phyloP scores from a whole-genome alignment of 2,888 invertebrate genomes.

The Muscina levida region DNA sequence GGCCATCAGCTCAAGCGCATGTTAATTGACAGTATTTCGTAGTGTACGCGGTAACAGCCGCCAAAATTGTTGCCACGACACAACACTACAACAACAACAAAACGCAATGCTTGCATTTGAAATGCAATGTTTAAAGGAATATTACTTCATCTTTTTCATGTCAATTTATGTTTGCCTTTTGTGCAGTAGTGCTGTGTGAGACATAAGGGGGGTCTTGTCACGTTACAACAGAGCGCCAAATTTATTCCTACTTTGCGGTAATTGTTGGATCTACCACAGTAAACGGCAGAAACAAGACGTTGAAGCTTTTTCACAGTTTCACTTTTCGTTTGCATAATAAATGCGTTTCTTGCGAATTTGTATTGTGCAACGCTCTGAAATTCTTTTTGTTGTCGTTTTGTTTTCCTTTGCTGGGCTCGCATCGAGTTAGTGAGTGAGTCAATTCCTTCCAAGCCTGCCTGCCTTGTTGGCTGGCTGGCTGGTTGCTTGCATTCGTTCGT shows the following conservation, averaged over 20 bases:
- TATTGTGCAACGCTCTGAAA: constrained; percentile 18
- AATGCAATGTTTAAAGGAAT: constrained; percentile 29
- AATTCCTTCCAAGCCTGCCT: too few relatives aligned
- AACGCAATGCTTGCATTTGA: constrained; percentile 7
- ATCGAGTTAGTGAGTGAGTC: too few relatives aligned
- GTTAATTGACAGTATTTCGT: constrained; percentile 58
- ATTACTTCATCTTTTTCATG: constrained; percentile 29
- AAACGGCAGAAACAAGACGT: neutral
- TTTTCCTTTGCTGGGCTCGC: too few relatives aligned
- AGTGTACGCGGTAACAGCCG: neutral
- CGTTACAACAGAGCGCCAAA: neutral
- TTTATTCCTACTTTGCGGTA: constrained; percentile 8
- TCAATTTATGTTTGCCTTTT: constrained; percentile 18
- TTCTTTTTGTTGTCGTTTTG: too few relatives aligned
- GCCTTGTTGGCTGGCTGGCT: neutral
- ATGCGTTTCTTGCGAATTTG: constrained; percentile 48
- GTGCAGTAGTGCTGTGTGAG: too few relatives aligned
- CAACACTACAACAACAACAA: too few relatives aligned
- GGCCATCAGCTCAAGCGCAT: constrained; percentile 38
- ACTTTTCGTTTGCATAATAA: constrained; percentile 28
- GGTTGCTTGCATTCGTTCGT: constrained; percentile 19
- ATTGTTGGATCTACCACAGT: neutral
- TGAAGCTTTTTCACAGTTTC: neutral
- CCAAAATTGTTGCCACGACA: constrained; percentile 14
- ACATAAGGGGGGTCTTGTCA: neutral